These are phyloP conservation scores for Pentalonia nigronervosa DNA, from an alignment of 1,140 invertebrate genomes.

Conservation along the genomic window DNA sequence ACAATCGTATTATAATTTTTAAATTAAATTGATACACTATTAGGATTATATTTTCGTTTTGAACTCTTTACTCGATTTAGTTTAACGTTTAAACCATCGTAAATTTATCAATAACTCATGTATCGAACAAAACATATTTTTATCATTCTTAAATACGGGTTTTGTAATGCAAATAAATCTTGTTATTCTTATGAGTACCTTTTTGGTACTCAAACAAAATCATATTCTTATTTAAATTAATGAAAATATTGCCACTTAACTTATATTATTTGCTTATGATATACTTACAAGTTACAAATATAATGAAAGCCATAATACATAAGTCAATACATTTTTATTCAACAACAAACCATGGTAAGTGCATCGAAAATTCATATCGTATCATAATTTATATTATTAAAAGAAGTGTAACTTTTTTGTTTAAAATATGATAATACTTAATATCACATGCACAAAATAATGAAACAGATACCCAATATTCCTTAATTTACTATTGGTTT, in stretches of 20 bases:
- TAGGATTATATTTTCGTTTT: neutral
- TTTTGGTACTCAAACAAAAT: neutral
- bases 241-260: neutral
- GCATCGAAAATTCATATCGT: neutral
- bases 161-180: neutral
- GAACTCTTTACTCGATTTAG: neutral
- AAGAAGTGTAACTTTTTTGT: neutral
- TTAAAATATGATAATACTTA: neutral
- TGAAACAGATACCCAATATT: no score
- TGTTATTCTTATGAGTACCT: neutral
- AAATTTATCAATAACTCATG: neutral
- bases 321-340: neutral
- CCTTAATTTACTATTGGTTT: no score
- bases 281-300: neutral
- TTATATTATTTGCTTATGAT: neutral
- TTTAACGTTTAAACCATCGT: neutral
- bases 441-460: no score
- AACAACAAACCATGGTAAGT: neutral
- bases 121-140: neutral
- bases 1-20: neutral
- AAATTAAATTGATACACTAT: neutral
- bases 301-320: neutral
- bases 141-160: neutral
- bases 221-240: neutral
- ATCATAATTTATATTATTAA: no score